A percentile compares a stretch with the other conserved stretches of the same genome.
These are phyloP conservation scores for Magallana gigas DNA, from an alignment of 1,140 invertebrate species.

Conservation along the genomic window DNA sequence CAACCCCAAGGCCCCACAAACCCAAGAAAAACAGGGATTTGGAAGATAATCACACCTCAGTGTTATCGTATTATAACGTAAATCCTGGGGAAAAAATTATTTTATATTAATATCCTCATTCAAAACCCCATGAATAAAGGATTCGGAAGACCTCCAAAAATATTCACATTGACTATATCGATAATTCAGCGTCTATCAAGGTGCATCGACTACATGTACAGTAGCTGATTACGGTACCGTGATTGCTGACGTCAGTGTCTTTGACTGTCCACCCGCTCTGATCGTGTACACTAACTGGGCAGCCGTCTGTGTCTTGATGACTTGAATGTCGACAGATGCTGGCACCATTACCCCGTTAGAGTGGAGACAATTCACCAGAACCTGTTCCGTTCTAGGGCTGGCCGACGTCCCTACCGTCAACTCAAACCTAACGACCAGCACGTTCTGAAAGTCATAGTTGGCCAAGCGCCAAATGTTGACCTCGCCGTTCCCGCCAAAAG, in stretches of 20 bases:
- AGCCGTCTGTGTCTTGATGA: not conserved
- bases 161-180: too few species aligned
- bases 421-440: not conserved
- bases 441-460: slow-evolving; percentile 15
- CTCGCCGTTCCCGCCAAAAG: slow-evolving; percentile 28
- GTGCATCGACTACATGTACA: too few species aligned
- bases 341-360: slow-evolving; percentile 14
- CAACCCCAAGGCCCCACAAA: too few species aligned
- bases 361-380: slow-evolving; percentile 17
- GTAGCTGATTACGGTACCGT: not conserved
- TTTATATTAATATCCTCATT: too few species aligned
- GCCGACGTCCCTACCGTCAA: slow-evolving; percentile 12
- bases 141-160: too few species aligned
- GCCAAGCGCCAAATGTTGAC: slow-evolving; percentile 33
- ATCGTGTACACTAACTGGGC: not conserved
- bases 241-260: not conserved
- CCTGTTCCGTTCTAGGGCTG: slow-evolving; percentile 19
- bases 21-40: too few species aligned
- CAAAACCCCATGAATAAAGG: too few species aligned
- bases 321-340: slow-evolving; percentile 9
- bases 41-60: too few species aligned
- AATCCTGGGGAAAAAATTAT: too few species aligned
- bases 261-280: not conserved
- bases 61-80: too few species aligned
- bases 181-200: too few species aligned